Evolutionary conservation across 2,888 invertebrate genomes (phyloP), one percentile per base, ranked within the genome.

Genomic region (Ceraclea dissimilis): DNA sequence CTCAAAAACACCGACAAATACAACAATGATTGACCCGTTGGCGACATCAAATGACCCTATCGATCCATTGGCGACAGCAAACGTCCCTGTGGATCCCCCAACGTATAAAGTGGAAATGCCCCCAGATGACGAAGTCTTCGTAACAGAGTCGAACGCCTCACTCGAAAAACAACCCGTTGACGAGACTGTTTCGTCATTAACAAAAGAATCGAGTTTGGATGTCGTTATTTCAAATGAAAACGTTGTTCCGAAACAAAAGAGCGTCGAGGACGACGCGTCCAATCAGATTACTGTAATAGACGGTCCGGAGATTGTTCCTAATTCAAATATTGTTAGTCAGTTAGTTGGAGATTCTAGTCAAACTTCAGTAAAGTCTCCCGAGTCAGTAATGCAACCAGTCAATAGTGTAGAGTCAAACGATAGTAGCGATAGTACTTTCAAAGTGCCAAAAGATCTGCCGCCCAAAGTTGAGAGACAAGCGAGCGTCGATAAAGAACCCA

Each of bases 271-370:
- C 2, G 19, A 34, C 5, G 34, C 17, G 1, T 4, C 16, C 33
- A 22, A 4, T 2, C 16, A 49, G 22, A 47, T 39, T 5, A 44
- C 55, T 18, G 55, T 55, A 18, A 50, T 50, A n/a, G 55, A 55
- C 21, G 55, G 55, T 21, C 21, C 49, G 13, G 10, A 49, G 16
- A 31, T 49, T 54, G 54, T 50, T 55, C 55, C 55, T 55, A 55
- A 26, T 31, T 4, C 39, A 39, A 4, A 8, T 8, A 13, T 49
- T n/a, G 51, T 55, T 51, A 61, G 59, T 59, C 4, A 13, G 4
- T 57, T 57, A 59, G 26, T 51, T 50, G 51, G 51, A 57, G 59
- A 49, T 50, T 59, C 61, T 61, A 61, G 61, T 61, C 61, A 61
- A 33, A 31, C 50, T 17, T 5, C 56, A 2, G 18, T 46, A 22